Evolutionary conservation across 2,113 vertebrate genomes (phyloP).

Genomic region (Cervus canadensis): DNA sequence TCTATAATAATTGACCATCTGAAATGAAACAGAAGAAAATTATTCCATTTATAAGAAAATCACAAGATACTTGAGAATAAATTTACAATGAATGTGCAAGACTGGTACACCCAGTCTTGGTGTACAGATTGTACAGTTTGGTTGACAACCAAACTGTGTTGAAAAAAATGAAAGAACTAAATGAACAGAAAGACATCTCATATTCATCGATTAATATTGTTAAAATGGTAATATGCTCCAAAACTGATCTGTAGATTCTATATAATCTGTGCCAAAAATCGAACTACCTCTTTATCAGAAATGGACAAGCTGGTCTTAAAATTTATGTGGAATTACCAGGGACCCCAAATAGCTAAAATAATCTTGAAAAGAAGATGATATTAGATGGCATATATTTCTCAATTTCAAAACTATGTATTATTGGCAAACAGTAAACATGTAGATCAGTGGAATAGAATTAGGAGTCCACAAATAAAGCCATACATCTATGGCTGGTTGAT

Average conservation of each 20-base stretch:
- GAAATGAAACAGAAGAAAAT: neutral
- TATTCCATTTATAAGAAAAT: neutral
- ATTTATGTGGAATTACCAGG: neutral
- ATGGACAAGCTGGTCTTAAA: neutral
- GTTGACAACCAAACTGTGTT: neutral
- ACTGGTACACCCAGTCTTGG: neutral
- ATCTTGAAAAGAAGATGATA: neutral
- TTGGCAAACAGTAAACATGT: neutral
- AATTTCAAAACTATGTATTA: neutral
- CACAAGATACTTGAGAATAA: neutral
- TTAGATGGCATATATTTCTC: neutral
- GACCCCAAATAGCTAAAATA: neutral
- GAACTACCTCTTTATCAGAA: neutral
- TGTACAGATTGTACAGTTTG: neutral
- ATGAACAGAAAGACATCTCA: neutral
- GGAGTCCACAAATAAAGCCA: neutral
- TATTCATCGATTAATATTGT: neutral
- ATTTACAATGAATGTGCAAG: neutral
- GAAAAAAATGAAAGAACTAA: neutral
- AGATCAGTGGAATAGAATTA: neutral
- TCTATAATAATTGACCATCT: neutral
- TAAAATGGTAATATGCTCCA: neutral
- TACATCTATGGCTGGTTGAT: neutral
- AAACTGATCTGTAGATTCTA: neutral
- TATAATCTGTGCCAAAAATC: neutral